Base-by-base conservation (phyloP, 2,888 invertebrate genomes). In the Amblyjoppa proteus region DNA sequence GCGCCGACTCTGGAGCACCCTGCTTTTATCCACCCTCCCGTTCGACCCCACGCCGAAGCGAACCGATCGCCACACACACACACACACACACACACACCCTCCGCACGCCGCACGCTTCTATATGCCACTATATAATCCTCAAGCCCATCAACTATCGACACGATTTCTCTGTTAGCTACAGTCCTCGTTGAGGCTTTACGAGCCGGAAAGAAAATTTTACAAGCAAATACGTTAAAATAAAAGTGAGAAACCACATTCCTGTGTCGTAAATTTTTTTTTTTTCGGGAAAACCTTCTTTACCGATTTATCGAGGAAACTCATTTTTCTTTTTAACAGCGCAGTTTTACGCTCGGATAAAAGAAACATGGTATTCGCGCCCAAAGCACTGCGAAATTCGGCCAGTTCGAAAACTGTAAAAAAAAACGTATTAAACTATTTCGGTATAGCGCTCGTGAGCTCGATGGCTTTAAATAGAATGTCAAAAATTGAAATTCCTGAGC, bases 1-100 rank as follows among this genome's bases (percentile, higher is more conserved):
- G 74, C 78, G 74, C 73, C 28, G 73, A 25, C 74, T 69, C 58
- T 41, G 69, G 28, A 61, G 49, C 49, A 70, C 70, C 31, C 28
- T 70, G 49, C 70, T 31, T 70, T 51, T 70, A 58, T n/a, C n/a
- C 41, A 16, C 34, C 58, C 25, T 20, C 77, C 28, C 28, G 11
- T 51, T 38, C 73, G 20, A 9, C 56, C 56, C 73, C 53, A n/a
- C 31, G 31, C 61, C 16, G 61, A 34, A 6, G 61, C 61, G 11
- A 61, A 61, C 61, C 61, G 61, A 61, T 61, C 61, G 34, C 61
- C 61, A 28, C 70, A 7, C 31, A 66, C 25, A 49, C 70, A 66
- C 25, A 49, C 70, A 20, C 20, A 20, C 20, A 20, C 61, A 28
- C 70, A 7, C 31, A 66, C 25, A 49, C 70, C 20, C 71, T n/a